Evolutionary conservation across 2,797 vertebrate species (phyloP), one percentile per base, ranked within the genome.

Genomic region (Clarias platycephalus): DNA sequence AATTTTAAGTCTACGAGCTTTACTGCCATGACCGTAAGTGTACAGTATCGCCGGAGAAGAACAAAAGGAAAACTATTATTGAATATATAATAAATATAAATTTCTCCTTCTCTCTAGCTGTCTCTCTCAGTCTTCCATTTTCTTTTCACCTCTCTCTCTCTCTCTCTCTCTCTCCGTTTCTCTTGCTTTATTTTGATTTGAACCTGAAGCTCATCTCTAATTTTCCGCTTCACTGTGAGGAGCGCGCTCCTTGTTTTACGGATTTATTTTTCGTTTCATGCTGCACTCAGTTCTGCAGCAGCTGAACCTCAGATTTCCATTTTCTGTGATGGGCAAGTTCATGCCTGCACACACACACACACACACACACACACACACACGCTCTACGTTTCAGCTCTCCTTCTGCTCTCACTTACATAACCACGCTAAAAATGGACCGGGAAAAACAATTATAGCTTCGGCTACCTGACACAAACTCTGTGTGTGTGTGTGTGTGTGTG

Each of bases 381-480:
- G 3, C 31, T 1, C 40, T 22, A 55, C 26, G 70, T 49, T 55
- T 31, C 26, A 77, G 13, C 58, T 81, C 58, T 81, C 66, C 78
- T 63, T 22, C 37, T 80, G 66, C 55, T 74, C 77, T 64, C 76
- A 40, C 83, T 87, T 89, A 84, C 84, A 86, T 88, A 88, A 89
- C 81, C 82, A 82, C 84, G 89, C 92, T 92, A 93, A 93, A 94
- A 94, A 93, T 92, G 91, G 91, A 88, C 90, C 86, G 55, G 49
- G 71, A 83, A 85, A 85, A 90, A 93, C 91, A 91, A 90, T 90
- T 93, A 92, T 92, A 94, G 92, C 90, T 90, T 83, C 28, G 93
- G 92, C 89, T 90, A 85, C 89, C 82, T 88, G 90, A 82, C 31
- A 83, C 84, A 93, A 92, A 92, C 87, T 94, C 93, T 84, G 5